Conservation (phyloP, 1,140 invertebrate species). For the Sesamia nonagrioides region DNA sequence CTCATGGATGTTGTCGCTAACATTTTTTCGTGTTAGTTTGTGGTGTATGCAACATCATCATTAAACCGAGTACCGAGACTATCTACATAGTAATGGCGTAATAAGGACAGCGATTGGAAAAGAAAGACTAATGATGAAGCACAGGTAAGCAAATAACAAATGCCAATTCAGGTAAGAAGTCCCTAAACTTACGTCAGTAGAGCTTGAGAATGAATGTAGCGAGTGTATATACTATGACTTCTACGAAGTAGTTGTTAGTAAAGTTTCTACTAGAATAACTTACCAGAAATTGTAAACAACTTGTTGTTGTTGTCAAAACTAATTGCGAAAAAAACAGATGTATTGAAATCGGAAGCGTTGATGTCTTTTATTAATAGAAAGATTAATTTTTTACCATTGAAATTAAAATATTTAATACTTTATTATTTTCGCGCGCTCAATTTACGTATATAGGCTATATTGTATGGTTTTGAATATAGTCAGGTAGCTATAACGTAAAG, state of each 20-base stretch:
- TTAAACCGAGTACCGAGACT: slow-evolving; percentile 19
- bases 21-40: slow-evolving; percentile 42
- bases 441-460: not conserved
- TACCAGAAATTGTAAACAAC: slow-evolving; percentile 5
- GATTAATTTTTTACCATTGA: slow-evolving; percentile 18
- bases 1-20: slow-evolving; percentile 43
- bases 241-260: slow-evolving; percentile 2
- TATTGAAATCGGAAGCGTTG: slow-evolving; percentile 54
- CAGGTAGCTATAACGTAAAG: too few species aligned
- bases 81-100: slow-evolving; percentile 9
- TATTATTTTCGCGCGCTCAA: not conserved
- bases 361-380: slow-evolving; percentile 62
- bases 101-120: slow-evolving; percentile 12
- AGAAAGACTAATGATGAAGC: slow-evolving; percentile 28
- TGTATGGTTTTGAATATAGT: not conserved
- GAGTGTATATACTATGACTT: not conserved
- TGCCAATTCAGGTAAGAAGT: not conserved
- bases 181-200: not conserved
- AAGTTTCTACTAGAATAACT: slow-evolving; percentile 1
- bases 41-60: slow-evolving; percentile 18
- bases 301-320: slow-evolving; percentile 18
- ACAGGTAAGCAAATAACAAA: slow-evolving; percentile 29
- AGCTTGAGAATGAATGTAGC: not conserved
- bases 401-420: not conserved
- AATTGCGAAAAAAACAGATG: not conserved